These are phyloP conservation scores for Enteromius mattozi DNA, from an alignment of 2,797 vertebrate species.

Conservation along the genomic window DNA sequence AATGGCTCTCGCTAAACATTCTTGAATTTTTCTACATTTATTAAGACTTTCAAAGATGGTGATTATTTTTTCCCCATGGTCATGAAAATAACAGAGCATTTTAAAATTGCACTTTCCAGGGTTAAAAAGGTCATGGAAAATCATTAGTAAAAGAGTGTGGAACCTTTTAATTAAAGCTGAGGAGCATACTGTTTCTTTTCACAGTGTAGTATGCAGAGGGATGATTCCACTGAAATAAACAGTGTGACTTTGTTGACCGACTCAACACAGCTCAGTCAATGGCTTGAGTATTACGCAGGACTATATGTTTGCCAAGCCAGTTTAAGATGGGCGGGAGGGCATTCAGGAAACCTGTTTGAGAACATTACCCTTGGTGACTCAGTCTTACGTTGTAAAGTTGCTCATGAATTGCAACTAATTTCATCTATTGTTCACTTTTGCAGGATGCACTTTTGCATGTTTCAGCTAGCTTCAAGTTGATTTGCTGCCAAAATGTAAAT, in stretches of 20 bases:
- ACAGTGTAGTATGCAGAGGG: background rate
- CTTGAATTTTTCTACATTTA: slow-evolving; percentile 1
- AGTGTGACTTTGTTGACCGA: background rate
- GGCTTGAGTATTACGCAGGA: background rate
- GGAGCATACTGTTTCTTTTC: slow-evolving; percentile 14
- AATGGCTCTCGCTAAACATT: background rate
- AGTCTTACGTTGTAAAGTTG: background rate
- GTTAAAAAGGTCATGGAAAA: background rate
- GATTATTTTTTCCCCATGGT: background rate
- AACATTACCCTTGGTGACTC: background rate
- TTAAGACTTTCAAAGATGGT: slow-evolving; percentile 23
- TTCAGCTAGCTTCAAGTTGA: slow-evolving; percentile 14
- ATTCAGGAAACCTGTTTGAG: background rate
- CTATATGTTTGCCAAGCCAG: background rate
- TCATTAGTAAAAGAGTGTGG: background rate
- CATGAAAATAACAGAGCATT: background rate
- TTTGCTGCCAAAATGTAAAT: slow-evolving; percentile 30
- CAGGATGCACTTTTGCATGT: slow-evolving; percentile 16
- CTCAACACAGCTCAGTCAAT: background rate
- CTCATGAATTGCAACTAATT: background rate
- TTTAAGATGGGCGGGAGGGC: background rate
- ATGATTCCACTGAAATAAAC: slow-evolving; percentile 1
- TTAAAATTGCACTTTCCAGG: background rate
- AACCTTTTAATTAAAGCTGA: slow-evolving; percentile 6
- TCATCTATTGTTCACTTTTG: slow-evolving; percentile 8